A percentile compares a stretch with the other conserved stretches of the same genome.
Conservation (phyloP, 1,140 invertebrate species). For the Brachionus rotundiformis region DNA sequence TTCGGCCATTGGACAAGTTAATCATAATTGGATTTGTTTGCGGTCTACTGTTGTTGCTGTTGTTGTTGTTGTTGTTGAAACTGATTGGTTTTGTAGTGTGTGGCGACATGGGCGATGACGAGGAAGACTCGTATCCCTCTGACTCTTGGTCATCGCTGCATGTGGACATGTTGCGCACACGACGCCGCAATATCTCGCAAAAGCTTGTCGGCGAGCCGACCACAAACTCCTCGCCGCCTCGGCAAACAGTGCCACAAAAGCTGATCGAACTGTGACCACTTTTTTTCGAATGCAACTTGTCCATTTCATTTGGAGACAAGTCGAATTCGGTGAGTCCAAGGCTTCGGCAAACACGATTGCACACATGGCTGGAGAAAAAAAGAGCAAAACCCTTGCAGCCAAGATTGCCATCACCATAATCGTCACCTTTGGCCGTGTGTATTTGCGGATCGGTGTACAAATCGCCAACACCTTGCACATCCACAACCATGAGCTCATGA, state of each 20-base stretch:
- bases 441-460: conserved; percentile 71
- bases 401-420: conserved; percentile 66
- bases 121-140: conserved; percentile 53
- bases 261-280: no score
- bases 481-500: conserved; percentile 70
- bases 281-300: conserved; percentile 5
- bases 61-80: not conserved
- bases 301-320: conserved; percentile 57
- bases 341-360: conserved; percentile 68
- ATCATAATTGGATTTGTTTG: conserved; percentile 3
- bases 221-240: conserved; percentile 34
- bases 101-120: conserved; percentile 42
- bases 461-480: conserved; percentile 71
- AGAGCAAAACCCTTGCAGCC: conserved; percentile 69
- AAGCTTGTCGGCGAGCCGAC: conserved; percentile 52
- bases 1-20: not conserved
- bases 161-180: conserved; percentile 58
- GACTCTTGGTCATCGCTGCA: conserved; percentile 52
- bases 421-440: conserved; percentile 65
- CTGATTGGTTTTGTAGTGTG: not conserved
- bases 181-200: conserved; percentile 61
- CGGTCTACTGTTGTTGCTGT: not conserved
- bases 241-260: conserved; percentile 17
- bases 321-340: conserved; percentile 68
- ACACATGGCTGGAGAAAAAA: conserved; percentile 69